Conservation (phyloP, 2,888 invertebrate species). For the Lottia scabra region DNA sequence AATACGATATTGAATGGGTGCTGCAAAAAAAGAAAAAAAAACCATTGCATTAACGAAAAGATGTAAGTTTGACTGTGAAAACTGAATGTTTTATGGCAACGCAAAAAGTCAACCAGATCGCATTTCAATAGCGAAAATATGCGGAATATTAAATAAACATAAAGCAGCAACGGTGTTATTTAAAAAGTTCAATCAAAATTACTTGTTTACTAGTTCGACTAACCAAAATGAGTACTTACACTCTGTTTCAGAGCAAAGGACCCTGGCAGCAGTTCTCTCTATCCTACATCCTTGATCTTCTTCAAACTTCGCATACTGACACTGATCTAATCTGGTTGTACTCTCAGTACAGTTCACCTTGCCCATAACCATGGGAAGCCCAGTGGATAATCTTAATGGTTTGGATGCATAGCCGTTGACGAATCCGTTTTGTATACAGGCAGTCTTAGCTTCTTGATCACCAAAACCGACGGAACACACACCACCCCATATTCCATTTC, state of each 20-base stretch:
- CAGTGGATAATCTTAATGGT: conserved; percentile 11
- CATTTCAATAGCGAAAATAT: no score
- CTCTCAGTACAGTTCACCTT: conserved; percentile 40
- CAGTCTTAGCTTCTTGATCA: conserved; percentile 71
- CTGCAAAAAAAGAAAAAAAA: conserved; percentile 27
- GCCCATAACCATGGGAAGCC: conserved; percentile 38
- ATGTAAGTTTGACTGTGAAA: no score
- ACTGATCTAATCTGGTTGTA: conserved; percentile 34
- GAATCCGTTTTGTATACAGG: conserved; percentile 71
- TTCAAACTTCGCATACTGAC: conserved; percentile 33
- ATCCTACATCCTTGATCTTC: conserved; percentile 36
- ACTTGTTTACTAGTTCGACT: no score
- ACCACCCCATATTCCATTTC: conserved; percentile 67
- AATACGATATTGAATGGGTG: conserved; percentile 44
- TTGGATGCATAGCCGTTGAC: conserved; percentile 16
- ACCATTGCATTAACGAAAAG: no score
- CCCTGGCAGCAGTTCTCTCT: conserved; percentile 37
- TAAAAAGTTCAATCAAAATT: no score
- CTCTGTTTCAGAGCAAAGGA: conserved; percentile 36
- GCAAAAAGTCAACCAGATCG: no score
- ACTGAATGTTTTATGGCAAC: no score
- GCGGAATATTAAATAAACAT: no score
- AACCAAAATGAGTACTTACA: conserved; percentile 9
- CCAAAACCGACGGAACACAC: conserved; percentile 72
- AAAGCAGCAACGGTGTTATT: no score